A percentile compares a stretch with the other conserved stretches of the same genome.
phyloP scores from a whole-genome alignment of 2,888 invertebrate species.

The Ryuthela nishihirai region DNA sequence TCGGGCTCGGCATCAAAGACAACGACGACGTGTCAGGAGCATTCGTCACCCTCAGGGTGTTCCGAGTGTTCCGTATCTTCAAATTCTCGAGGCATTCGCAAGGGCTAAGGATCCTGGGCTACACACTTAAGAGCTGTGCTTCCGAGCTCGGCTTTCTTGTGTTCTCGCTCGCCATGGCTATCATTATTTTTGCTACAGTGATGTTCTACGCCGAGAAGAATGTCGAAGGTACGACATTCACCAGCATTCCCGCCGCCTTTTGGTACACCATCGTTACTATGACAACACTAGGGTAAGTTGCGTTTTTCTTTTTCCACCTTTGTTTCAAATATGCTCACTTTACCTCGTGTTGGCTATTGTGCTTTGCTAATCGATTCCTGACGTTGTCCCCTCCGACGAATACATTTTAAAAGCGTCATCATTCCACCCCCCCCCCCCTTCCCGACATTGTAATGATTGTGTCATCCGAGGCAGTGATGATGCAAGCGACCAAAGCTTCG shows the following conservation, averaged over 20 bases:
- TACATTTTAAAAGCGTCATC: too few relatives aligned
- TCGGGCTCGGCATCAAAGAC: constrained; percentile 94
- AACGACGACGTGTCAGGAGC: constrained; percentile 99
- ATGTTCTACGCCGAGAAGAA: constrained; percentile 99
- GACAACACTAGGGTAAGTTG: constrained; percentile 98
- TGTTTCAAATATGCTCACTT: too few relatives aligned
- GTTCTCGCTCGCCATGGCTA: constrained; percentile 99
- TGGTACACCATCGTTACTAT: constrained; percentile 99
- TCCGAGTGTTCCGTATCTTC: constrained; percentile 99
- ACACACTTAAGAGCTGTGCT: constrained; percentile 98
- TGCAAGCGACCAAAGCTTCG: too few relatives aligned
- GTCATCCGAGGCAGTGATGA: too few relatives aligned
- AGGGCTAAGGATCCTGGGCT: constrained; percentile 96
- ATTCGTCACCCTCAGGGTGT: constrained; percentile 97
- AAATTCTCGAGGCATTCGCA: constrained; percentile 99
- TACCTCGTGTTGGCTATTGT: too few relatives aligned
- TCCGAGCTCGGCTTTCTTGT: constrained; percentile 98
- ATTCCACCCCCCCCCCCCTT: too few relatives aligned
- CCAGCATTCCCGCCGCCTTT: constrained; percentile 98
- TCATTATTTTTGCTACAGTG: constrained; percentile 99
- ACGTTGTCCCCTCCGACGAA: too few relatives aligned
- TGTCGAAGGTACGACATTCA: constrained; percentile 93
- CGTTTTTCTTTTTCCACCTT: too few relatives aligned
- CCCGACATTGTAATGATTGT: too few relatives aligned
- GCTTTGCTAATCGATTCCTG: too few relatives aligned